Evolutionary conservation across 2,113 vertebrate genomes (phyloP).

Genomic region (Nycticorax nycticorax): DNA sequence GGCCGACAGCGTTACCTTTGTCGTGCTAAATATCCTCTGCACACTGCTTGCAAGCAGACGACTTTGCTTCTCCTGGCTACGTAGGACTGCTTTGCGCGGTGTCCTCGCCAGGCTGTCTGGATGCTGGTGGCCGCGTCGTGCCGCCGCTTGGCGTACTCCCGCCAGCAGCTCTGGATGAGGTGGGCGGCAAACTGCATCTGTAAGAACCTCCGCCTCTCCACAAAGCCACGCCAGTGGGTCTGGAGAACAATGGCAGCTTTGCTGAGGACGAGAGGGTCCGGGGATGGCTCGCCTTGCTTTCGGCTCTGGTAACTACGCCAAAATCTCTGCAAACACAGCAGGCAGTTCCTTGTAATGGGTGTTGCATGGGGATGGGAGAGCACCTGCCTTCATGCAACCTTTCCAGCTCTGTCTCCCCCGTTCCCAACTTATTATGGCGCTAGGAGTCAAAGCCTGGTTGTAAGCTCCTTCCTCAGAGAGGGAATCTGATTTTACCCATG

Average conservation of each 20-base stretch:
- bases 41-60: slow-evolving; percentile 79
- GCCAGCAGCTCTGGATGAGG: slow-evolving; percentile 89
- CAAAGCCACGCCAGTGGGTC: slow-evolving; percentile 84
- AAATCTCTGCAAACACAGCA: slow-evolving; percentile 77
- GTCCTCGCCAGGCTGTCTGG: slow-evolving; percentile 88
- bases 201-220: slow-evolving; percentile 76
- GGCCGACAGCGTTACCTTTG: slow-evolving; percentile 68
- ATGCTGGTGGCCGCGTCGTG: slow-evolving; percentile 80
- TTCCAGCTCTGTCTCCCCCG: background rate
- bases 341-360: background rate
- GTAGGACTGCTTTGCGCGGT: slow-evolving; percentile 71
- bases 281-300: slow-evolving; percentile 48
- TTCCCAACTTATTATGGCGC: background rate
- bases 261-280: slow-evolving; percentile 50
- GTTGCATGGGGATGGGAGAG: background rate
- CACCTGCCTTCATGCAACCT: background rate
- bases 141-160: slow-evolving; percentile 57
- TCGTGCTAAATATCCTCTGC: slow-evolving; percentile 82
- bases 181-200: slow-evolving; percentile 79
- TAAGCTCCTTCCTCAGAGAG: background rate
- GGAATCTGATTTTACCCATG: background rate
- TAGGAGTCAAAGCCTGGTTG: background rate
- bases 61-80: slow-evolving; percentile 62
- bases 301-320: slow-evolving; percentile 80
- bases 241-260: slow-evolving; percentile 84